Conservation (phyloP, 2,888 invertebrate genomes). For the Cerastis leucographa region DNA sequence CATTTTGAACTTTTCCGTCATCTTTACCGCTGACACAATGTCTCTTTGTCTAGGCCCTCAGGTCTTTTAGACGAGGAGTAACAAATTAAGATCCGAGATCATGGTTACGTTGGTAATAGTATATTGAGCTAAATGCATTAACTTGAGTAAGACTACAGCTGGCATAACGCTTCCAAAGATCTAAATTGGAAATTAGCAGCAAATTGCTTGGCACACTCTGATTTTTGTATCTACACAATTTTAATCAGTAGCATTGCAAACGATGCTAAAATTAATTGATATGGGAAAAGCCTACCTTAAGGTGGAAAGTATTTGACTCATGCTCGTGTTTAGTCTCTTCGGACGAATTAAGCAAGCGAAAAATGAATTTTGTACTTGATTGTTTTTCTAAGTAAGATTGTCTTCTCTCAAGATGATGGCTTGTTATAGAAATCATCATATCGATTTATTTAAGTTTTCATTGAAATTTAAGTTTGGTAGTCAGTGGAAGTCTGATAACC, state of each 20-base stretch:
- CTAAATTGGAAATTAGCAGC: not conserved
- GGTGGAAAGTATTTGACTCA: not conserved
- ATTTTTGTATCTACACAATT: constrained; percentile 33
- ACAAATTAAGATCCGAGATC: constrained; percentile 45
- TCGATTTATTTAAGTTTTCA: not conserved
- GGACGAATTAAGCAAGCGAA: not conserved
- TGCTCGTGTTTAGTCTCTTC: not conserved
- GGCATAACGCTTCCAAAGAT: constrained; percentile 7
- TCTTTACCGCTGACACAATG: not conserved
- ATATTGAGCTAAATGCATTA: constrained; percentile 49
- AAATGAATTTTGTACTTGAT: not conserved
- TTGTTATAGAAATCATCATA: not conserved
- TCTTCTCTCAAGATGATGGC: no score
- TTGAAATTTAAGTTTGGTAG: not conserved
- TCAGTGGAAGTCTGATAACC: no score
- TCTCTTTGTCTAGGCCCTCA: constrained; percentile 10
- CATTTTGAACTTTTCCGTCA: not conserved
- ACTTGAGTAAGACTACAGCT: constrained; percentile 8
- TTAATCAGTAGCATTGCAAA: not conserved
- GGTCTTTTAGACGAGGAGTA: constrained; percentile 63
- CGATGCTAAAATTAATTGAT: not conserved
- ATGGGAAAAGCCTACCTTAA: not conserved
- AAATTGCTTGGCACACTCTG: constrained; percentile 15
- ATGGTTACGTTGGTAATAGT: constrained; percentile 26
- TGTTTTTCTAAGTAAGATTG: not conserved